These are phyloP conservation scores for Serinus canaria DNA, from an alignment of 2,113 vertebrate genomes.

Conservation along the genomic window DNA sequence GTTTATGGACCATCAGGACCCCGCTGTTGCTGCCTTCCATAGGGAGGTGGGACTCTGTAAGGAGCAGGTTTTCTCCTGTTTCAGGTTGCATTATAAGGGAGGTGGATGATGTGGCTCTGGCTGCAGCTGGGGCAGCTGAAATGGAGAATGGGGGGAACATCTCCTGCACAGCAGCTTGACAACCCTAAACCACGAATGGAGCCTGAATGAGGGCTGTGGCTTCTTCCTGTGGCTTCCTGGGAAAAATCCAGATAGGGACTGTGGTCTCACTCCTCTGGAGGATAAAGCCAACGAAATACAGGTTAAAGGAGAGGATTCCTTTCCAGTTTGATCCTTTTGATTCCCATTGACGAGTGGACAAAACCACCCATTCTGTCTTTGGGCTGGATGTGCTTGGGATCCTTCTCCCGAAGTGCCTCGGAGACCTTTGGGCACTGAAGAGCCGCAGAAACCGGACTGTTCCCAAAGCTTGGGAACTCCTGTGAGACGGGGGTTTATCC, in stretches of 20 bases:
- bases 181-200: background rate
- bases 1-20: background rate
- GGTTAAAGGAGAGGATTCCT: background rate
- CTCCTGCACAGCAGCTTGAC: background rate
- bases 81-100: background rate
- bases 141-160: background rate
- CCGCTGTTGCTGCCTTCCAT: background rate
- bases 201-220: background rate
- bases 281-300: background rate
- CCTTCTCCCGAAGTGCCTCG: background rate
- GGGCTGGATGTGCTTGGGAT: background rate
- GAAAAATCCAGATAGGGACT: background rate
- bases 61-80: background rate
- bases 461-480: background rate
- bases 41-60: accelerated
- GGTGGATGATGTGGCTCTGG: background rate
- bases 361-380: accelerated
- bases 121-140: background rate
- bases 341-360: accelerated
- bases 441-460: background rate
- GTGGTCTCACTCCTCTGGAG: background rate
- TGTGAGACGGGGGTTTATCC: accelerated
- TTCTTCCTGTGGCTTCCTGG: background rate
- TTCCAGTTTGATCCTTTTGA: background rate
- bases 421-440: accelerated